Percentiles rank a stretch among this genome's conserved stretches.
These are phyloP conservation scores for Perithous albicinctus DNA, from an alignment of 2,888 invertebrate genomes.

Conservation along the genomic window DNA sequence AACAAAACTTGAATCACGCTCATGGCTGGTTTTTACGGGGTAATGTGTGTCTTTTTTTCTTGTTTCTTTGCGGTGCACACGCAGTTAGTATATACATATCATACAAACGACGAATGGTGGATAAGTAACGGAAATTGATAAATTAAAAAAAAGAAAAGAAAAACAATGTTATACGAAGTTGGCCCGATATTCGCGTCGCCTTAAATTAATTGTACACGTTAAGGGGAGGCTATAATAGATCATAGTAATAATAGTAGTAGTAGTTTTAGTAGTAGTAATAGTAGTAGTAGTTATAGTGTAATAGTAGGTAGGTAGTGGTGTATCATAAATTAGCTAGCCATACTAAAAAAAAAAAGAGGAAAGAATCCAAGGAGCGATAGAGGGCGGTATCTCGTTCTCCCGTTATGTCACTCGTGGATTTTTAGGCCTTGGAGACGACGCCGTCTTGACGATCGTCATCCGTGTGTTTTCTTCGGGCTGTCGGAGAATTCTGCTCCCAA, in stretches of 20 bases:
- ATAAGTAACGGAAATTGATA: constrained; percentile 3
- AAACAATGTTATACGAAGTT: constrained; percentile 50
- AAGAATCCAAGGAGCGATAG: constrained; percentile 7
- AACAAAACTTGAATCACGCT: constrained; percentile 10
- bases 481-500: constrained; percentile 5
- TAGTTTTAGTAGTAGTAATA: constrained; percentile 36
- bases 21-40: constrained; percentile 24
- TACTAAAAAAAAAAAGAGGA: constrained; percentile 26
- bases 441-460: constrained; percentile 13
- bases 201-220: constrained; percentile 47
- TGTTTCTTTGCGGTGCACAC: constrained; percentile 22
- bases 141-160: constrained; percentile 3
- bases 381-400: constrained; percentile 27
- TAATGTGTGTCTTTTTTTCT: constrained; percentile 31
- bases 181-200: constrained; percentile 55
- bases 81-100: constrained; percentile 62
- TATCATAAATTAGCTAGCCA: constrained; percentile 59
- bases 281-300: constrained; percentile 34
- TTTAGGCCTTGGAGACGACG: constrained; percentile 27
- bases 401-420: neutral
- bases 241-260: constrained; percentile 40
- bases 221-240: neutral
- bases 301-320: constrained; percentile 50
- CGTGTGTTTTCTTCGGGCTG: neutral
- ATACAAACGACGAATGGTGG: constrained; percentile 56